Base-by-base conservation (phyloP, 2,797 vertebrate genomes). In the Urosaurus nigricauda region DNA sequence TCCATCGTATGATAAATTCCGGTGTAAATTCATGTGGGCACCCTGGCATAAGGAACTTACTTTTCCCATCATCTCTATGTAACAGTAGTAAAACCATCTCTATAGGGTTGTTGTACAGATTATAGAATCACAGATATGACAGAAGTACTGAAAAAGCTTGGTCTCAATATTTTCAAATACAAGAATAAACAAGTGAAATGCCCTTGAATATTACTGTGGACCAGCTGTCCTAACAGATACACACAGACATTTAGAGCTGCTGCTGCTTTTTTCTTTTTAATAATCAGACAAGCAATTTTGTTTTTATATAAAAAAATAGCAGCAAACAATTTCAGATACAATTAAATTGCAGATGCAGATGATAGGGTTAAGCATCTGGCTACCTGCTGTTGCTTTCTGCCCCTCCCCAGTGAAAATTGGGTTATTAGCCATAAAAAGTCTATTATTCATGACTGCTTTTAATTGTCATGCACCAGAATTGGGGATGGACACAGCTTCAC, bases 391-490 rank as follows among this genome's bases (percentile, higher is more conserved):
- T n/a, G 68, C 89, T 37, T 37, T 5, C 58, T 7, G 4, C 13
- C 29, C 35, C 9, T 92, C 85, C 83, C 87, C 63, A 56, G 70
- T 32, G 77, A 81, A 77, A 91, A 74, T 3, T 85, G 91, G 87
- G 84, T 89, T 93, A 85, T 51, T 79, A 93, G 70, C 60, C 77
- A 89, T 40, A 85, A 85, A 92, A 75, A 91, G 77, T 43, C 79
- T 87, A 51, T 14, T 90, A 78, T 63, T 85, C 90, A 60, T 86
- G 87, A 88, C 60, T 83, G 73, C 88, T 73, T 53, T 89, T 88
- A 93, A 92, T 84, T 90, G 83, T 86, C 32, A 87, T 89, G 56
- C 78, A 92, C 78, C 90, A 93, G 17, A 93, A 92, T 86, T 89
- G 88, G 17, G 84, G 65, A 90, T 32, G 58, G 40, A 32, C 65